Base-by-base conservation (phyloP, 2,888 invertebrate species). In the Conomelus anceps region DNA sequence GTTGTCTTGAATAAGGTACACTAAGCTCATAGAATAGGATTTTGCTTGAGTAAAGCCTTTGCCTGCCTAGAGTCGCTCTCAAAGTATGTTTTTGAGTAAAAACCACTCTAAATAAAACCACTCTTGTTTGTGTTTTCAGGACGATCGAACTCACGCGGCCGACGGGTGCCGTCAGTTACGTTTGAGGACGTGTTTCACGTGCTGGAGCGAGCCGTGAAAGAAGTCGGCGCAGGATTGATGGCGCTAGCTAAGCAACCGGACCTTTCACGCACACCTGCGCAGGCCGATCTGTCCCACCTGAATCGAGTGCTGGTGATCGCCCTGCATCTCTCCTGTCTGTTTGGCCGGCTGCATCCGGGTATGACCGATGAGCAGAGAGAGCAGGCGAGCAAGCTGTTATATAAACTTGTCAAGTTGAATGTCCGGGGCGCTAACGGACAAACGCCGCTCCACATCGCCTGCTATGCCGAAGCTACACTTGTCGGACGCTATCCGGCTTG, bases 251-350 rank as follows among this genome's bases (percentile, higher is more conserved):
- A 9, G 23, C 26, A 88, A 34, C 86, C 89, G 26, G 87, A 84
- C 11, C 22, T 11, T 29, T 88, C 6, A 84, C 84, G 17, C 63
- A 88, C 84, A 89, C 89, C 22, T 89, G 11, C 34, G 89, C 26
- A 89, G 87, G 22, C 89, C 34, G 98, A 98, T 93, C 94, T 95
- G 91, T 95, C 96, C 0, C 96, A 97, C 90, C 94, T 98, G 90
- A 97, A 98, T 92, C 95, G 98, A 91, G 97, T 98, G 88, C 94
- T 98, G 91, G 96, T 98, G 87, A 97, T 98, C 92, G 96, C 97
- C 0, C 94, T 98, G 91, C 98, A 98, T 93, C 94, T 98, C 90
- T 97, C 97, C 6, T 97, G 96, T 92, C 93, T 98, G 88, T 94
- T 97, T 93, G 96, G 97, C 13, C 94, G 95, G 89, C 92, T 94